Conservation (phyloP, 2,888 invertebrate genomes). For the Saturnia japonica region DNA sequence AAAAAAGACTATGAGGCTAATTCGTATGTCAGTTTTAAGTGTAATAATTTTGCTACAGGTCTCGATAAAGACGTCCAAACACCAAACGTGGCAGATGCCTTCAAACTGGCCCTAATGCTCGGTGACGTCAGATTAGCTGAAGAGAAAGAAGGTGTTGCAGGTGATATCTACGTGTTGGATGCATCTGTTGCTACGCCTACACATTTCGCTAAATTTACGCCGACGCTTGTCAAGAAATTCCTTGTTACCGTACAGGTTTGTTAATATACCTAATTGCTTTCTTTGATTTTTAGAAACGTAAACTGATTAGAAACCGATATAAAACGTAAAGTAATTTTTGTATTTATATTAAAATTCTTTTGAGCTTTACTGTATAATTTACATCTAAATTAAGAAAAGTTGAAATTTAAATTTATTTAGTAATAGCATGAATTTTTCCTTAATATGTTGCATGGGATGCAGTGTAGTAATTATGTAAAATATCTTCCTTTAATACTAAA, state of each 20-base stretch:
- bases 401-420: neutral
- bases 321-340: no score
- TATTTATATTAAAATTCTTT: no score
- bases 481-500: neutral
- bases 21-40: neutral
- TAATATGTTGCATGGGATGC: neutral
- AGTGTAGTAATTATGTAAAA: neutral
- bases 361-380: no score
- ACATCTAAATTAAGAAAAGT: no score
- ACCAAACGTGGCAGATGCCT: slow-evolving; percentile 88
- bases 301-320: no score
- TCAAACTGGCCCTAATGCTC: slow-evolving; percentile 92
- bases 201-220: slow-evolving; percentile 93
- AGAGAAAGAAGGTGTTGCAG: slow-evolving; percentile 90
- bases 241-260: slow-evolving; percentile 88
- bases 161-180: slow-evolving; percentile 91
- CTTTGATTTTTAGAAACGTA: neutral
- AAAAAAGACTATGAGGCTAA: neutral
- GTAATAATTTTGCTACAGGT: slow-evolving; percentile 48
- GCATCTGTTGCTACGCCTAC: slow-evolving; percentile 89
- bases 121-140: slow-evolving; percentile 90
- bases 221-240: slow-evolving; percentile 91
- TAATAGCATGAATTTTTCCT: neutral
- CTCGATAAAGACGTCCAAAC: slow-evolving; percentile 86
- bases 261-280: slow-evolving; percentile 4